Conservation (phyloP, 2,797 vertebrate species). For the Chanos chanos region DNA sequence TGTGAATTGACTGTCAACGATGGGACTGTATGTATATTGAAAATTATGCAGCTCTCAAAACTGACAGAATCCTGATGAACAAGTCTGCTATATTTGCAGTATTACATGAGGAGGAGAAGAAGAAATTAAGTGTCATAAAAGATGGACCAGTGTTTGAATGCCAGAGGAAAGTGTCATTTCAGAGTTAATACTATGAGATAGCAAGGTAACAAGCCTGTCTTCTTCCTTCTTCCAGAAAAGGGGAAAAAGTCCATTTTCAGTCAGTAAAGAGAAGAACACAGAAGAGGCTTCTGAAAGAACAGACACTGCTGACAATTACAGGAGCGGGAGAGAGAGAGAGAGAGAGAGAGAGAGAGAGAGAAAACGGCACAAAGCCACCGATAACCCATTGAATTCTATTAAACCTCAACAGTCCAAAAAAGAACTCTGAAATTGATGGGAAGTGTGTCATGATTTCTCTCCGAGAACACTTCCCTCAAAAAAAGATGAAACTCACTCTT, state of each 20-base stretch:
- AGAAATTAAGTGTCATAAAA: neutral
- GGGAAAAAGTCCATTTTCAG: conserved; percentile 58
- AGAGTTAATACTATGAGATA: conserved; percentile 47
- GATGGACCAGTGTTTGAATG: neutral
- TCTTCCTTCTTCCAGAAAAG: conserved; percentile 37
- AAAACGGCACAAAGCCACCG: conserved; percentile 42
- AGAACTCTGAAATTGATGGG: conserved; percentile 40
- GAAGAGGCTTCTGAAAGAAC: conserved; percentile 51
- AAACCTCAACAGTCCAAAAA: conserved; percentile 56
- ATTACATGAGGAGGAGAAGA: neutral
- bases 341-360: conserved; percentile 45
- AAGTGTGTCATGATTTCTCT: conserved; percentile 8
- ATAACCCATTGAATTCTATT: conserved; percentile 66
- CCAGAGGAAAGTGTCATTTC: conserved; percentile 27
- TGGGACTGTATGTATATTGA: conserved; percentile 12
- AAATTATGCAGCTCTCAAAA: neutral
- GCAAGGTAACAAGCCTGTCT: conserved; percentile 51
- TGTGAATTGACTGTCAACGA: conserved; percentile 24
- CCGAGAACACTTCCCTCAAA: neutral
- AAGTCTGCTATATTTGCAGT: neutral
- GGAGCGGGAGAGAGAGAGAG: too few relatives aligned
- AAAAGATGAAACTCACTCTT: conserved; percentile 51
- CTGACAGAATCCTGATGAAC: neutral
- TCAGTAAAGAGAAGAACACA: conserved; percentile 46
- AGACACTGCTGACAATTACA: conserved; percentile 63